These are phyloP conservation scores for Paratilapia polleni DNA, from an alignment of 2,113 vertebrate genomes.

Conservation along the genomic window DNA sequence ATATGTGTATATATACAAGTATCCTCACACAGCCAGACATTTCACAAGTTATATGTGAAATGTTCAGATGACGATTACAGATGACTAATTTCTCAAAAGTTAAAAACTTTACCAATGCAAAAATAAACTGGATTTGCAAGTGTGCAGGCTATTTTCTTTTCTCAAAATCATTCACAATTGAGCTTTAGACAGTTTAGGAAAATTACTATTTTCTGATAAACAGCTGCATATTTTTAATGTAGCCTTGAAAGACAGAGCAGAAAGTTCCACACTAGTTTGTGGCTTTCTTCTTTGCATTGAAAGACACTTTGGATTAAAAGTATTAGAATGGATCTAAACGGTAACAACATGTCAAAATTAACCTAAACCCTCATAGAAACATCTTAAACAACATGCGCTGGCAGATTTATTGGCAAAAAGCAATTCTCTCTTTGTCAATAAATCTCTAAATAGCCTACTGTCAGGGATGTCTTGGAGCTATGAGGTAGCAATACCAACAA, in stretches of 20 bases:
- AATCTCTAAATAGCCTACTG: background rate
- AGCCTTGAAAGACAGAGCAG: too few relatives aligned
- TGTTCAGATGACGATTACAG: background rate
- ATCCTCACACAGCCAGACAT: background rate
- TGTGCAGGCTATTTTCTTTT: background rate
- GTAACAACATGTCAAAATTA: background rate
- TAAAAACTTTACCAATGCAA: background rate
- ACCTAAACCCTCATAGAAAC: background rate
- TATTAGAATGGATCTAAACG: background rate
- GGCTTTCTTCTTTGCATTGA: background rate
- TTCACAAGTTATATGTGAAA: background rate
- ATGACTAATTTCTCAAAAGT: background rate
- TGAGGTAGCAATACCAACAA: background rate
- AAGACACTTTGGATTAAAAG: background rate
- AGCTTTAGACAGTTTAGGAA: background rate
- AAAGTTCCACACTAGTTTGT: too few relatives aligned
- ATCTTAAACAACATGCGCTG: too few relatives aligned
- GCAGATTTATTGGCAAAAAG: too few relatives aligned
- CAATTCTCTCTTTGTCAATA: background rate
- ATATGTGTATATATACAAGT: background rate
- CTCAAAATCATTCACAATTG: background rate
- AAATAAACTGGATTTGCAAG: background rate
- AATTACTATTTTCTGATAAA: background rate
- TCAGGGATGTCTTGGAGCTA: background rate
- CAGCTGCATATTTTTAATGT: too few relatives aligned